Base-by-base conservation (phyloP, 2,113 vertebrate species). In the Petrocephalus zakoni region DNA sequence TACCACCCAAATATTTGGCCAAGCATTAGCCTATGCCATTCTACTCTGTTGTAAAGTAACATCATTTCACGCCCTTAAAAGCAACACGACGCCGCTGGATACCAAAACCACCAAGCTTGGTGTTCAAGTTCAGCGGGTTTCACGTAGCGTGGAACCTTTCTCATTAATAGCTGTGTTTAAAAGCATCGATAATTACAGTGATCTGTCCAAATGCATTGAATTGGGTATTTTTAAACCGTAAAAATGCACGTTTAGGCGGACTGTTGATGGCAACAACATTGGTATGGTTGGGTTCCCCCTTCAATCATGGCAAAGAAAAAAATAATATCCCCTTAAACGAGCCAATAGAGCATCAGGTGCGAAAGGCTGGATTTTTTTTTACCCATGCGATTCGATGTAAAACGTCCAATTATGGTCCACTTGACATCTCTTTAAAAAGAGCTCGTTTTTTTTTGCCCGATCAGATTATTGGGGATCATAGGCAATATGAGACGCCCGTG, bases 351-450 rank as follows among this genome's bases (percentile, higher is more conserved):
- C 15, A 2, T 25, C 52, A 86, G 25, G 17, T 37, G 52, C 5
- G 51, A 56, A 86, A 37, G 82, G 15, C 84, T 55, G 25, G 52
- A 86, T 55, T 52, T 22, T 55, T 51, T 42, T 42, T 42, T 42
- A 52, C 29, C 52, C 51, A 17, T 86, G 29, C 29, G n/a, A 34
- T 86, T 42, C 52, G 25, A 53, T 37, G 37, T 11, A 55, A 85
- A 64, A 85, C 2, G 25, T 85, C 21, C 84, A 85, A 85, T 55
- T 55, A 85, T 15, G 83, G 17, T 58, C 29, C 15, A 22, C 56
- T 87, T 64, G 86, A 87, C 53, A 25, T 61, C 86, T 64, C 29
- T 87, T 64, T 87, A 87, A 47, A 64, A 47, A 4, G 52, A 86
- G 53, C 56, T 61, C 53, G 17, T 1, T 56, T 87, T 29, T 46